phyloP scores from a whole-genome alignment of 2,113 vertebrate genomes.

The Chlamydotis undulata region DNA sequence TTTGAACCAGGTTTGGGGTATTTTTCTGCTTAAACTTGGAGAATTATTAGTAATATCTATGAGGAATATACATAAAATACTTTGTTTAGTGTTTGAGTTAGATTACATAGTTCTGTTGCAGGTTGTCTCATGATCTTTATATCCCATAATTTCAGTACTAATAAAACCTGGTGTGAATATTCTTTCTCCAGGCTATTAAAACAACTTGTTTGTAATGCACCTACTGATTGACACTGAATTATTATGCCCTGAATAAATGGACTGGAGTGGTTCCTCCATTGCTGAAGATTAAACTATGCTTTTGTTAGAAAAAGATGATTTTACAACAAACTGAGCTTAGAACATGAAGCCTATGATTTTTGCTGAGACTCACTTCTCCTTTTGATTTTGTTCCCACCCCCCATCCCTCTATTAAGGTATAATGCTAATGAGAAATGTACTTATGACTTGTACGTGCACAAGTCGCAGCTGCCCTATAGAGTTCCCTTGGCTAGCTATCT shows the following conservation, averaged over 20 bases:
- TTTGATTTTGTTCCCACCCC: background rate
- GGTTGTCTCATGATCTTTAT: background rate
- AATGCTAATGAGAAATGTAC: background rate
- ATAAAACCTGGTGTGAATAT: background rate
- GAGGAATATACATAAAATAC: background rate
- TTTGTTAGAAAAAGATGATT: constrained; percentile 11
- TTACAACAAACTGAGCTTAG: background rate
- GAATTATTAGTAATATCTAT: background rate
- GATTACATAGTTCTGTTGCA: background rate
- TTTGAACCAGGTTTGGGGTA: background rate
- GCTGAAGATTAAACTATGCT: constrained; percentile 40
- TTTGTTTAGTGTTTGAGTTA: background rate
- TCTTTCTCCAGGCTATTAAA: background rate
- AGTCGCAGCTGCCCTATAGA: background rate
- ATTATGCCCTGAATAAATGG: background rate
- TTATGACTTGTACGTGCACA: background rate
- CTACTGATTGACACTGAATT: background rate
- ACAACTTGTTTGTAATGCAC: background rate
- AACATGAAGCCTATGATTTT: background rate
- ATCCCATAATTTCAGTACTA: background rate
- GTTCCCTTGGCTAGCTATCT: background rate
- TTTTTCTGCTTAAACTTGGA: background rate
- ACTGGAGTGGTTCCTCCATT: constrained; percentile 29
- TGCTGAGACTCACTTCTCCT: background rate
- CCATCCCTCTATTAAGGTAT: background rate